Evolutionary conservation across 2,888 invertebrate species (phyloP).

Genomic region (Nesidiocoris tenuis): DNA sequence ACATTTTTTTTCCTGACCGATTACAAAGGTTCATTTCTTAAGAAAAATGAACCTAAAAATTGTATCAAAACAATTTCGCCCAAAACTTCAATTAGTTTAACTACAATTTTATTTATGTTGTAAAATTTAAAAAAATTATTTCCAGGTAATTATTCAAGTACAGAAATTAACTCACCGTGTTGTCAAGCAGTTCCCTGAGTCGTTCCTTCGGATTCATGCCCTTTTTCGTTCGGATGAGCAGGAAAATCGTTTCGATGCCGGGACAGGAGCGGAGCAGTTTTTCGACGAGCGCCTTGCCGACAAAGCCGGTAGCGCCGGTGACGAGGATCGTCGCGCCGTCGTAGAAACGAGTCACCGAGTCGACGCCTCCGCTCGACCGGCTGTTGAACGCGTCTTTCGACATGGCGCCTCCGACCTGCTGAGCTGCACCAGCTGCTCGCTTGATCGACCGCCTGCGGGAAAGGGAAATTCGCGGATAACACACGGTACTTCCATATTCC

Average conservation of each 20-base stretch:
- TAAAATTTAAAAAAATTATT: too few species aligned
- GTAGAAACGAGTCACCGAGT: constrained; percentile 56
- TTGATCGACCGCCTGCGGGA: not conserved
- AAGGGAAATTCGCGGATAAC: too few species aligned
- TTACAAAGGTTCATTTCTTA: too few species aligned
- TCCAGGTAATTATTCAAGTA: too few species aligned
- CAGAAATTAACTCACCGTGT: constrained; percentile 51
- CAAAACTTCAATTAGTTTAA: too few species aligned
- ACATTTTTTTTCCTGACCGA: too few species aligned
- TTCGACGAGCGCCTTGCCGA: constrained; percentile 90
- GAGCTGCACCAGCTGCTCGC: not conserved
- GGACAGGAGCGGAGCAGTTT: constrained; percentile 86
- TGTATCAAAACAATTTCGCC: too few species aligned
- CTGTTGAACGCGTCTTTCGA: constrained; percentile 46
- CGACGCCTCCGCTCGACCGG: constrained; percentile 28
- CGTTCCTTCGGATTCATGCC: constrained; percentile 50
- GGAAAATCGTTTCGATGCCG: constrained; percentile 71
- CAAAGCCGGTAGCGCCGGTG: constrained; percentile 79
- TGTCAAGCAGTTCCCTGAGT: constrained; percentile 51
- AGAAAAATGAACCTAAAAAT: too few species aligned
- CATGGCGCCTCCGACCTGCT: constrained; percentile 43
- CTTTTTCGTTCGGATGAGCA: constrained; percentile 69
- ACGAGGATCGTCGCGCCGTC: constrained; percentile 60
- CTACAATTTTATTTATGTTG: too few species aligned
- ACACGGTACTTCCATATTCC: too few species aligned